A percentile compares a stretch with the other conserved stretches of the same genome.
These are phyloP conservation scores for Grallaria varia DNA, from an alignment of 2,113 vertebrate species.

Conservation along the genomic window DNA sequence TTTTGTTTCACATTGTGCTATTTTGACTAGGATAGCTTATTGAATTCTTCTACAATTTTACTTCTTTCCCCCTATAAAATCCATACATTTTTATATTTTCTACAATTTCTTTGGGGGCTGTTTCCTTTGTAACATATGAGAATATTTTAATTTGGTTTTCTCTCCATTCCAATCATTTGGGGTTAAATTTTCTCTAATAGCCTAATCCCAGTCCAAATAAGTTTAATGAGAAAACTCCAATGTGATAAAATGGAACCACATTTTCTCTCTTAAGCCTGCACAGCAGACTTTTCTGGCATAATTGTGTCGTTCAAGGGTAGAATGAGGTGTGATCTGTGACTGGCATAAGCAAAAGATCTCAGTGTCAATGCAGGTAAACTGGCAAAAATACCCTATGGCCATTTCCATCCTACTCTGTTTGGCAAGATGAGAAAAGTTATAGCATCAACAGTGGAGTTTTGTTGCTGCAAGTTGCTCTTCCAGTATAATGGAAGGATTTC, in stretches of 20 bases:
- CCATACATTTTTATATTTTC: constrained; percentile 60
- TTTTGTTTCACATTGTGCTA: neutral
- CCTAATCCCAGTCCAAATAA: constrained; percentile 68
- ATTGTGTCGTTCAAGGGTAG: constrained; percentile 67
- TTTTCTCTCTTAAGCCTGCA: constrained; percentile 60
- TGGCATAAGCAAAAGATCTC: constrained; percentile 1
- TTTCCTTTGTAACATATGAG: constrained; percentile 66
- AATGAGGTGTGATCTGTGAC: constrained; percentile 32
- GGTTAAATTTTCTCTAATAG: constrained; percentile 70
- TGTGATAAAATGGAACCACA: constrained; percentile 64
- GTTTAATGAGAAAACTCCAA: constrained; percentile 70
- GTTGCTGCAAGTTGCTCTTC: neutral
- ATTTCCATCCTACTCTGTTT: neutral
- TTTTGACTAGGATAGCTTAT: neutral
- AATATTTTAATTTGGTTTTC: constrained; percentile 70
- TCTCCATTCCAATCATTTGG: constrained; percentile 68
- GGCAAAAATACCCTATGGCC: neutral
- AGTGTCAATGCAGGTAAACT: neutral
- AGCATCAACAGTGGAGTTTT: neutral
- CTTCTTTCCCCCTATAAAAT: constrained; percentile 12
- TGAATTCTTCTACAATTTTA: constrained; percentile 11
- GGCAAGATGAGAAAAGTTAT: neutral
- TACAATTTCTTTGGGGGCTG: constrained; percentile 65
- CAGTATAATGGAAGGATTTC: neutral
- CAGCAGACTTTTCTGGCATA: constrained; percentile 64